Base-by-base conservation (phyloP, 2,113 vertebrate genomes). In the Lipotes vexillifer region DNA sequence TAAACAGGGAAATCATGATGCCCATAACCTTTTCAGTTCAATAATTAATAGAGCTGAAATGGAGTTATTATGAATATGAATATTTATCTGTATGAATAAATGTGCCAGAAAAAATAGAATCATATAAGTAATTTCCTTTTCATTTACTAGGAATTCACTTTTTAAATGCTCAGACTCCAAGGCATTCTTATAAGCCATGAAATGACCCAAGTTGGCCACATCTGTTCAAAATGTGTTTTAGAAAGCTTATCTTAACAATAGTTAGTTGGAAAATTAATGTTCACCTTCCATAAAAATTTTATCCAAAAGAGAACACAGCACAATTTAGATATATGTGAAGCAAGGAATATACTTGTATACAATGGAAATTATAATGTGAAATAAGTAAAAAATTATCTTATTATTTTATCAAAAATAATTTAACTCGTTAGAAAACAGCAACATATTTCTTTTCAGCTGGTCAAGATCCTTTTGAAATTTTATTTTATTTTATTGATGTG, bases 21-120 rank as follows among this genome's bases (percentile, higher is more conserved):
- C 29, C n/a, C 25, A 36, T 97, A 91, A 87, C 27, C 7, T 68
- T 96, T 83, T 84, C 10, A 88, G n/a, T 88, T 95, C 75, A 93
- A 23, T 57, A 68, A 90, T 85, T 31, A 75, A 8, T 66, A 74
- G 44, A 27, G 17, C 69, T 85, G 31, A 95, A 57, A n/a, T 91
- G 78, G 36, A 18, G 2, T 80, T 97, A 83, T 59, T 89, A 92
- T 90, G 9, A 91, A 31, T 88, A 59, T n/a, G 83, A 88, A 88
- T 94, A 72, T 94, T 46, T 90, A 38, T 71, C 41, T 96, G 8
- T 82, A 44, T 84, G 74, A 88, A 57, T 80, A 93, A 74, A 3
- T 59, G 5, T 77, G 11, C 41, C 57, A 90, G 65, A 49, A 93
- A 52, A 96, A 77, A 93, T 69, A 78, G 9, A 81, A 44, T 65